Evolutionary conservation across 2,888 invertebrate species (phyloP).

Genomic region (Leptinotarsa rubiginosa): DNA sequence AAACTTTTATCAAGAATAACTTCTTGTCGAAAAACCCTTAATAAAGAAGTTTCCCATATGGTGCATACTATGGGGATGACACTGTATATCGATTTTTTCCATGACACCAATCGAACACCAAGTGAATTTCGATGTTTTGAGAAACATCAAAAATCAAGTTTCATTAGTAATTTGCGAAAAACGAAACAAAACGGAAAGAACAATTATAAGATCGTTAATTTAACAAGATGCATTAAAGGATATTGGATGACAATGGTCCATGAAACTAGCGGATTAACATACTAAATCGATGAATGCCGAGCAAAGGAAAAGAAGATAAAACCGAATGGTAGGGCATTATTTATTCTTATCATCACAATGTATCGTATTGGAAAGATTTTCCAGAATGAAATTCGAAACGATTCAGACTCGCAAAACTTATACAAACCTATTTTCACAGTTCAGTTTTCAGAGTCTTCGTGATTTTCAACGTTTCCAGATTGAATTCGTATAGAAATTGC

Average conservation of each 20-base stretch:
- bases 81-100: no score
- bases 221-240: conserved; percentile 59
- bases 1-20: no score
- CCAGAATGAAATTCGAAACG: conserved; percentile 59
- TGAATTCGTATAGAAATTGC: conserved; percentile 30
- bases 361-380: conserved; percentile 61
- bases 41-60: no score
- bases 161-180: conserved; percentile 2
- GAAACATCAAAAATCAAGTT: background rate
- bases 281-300: conserved; percentile 64
- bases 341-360: conserved; percentile 64
- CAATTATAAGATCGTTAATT: conserved; percentile 61
- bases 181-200: conserved; percentile 26
- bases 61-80: no score
- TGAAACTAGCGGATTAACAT: conserved; percentile 65
- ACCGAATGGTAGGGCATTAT: conserved; percentile 62
- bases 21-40: no score
- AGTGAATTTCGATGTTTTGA: background rate
- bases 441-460: conserved; percentile 38
- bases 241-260: conserved; percentile 64
- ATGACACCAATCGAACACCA: no score
- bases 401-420: conserved; percentile 55
- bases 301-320: conserved; percentile 61
- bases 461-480: conserved; percentile 34
- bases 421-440: conserved; percentile 44